Percentiles rank a stretch among this genome's conserved stretches.
Conservation (phyloP, 2,888 invertebrate species). For the Pollenia amentaria region DNA sequence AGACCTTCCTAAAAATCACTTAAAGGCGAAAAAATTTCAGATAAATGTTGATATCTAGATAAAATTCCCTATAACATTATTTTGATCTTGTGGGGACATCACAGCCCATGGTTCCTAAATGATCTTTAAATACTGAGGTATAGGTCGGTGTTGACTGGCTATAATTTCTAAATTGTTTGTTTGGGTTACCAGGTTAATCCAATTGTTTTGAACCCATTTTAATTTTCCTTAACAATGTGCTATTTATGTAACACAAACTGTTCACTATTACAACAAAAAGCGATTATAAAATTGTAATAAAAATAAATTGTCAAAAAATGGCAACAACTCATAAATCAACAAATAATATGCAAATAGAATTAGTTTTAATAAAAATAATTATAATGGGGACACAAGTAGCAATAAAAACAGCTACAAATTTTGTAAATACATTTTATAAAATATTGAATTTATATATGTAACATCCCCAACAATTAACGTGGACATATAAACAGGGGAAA, state of each 20-base stretch:
- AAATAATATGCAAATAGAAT: slow-evolving; percentile 74
- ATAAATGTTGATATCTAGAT: too few species aligned
- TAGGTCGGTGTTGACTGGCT: too few species aligned
- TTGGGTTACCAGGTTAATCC: too few species aligned
- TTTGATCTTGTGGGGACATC: too few species aligned
- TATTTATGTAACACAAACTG: background rate
- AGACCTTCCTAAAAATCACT: too few species aligned
- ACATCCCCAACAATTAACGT: slow-evolving; percentile 54
- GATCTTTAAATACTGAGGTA: too few species aligned
- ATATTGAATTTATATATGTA: slow-evolving; percentile 42
- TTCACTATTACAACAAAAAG: slow-evolving; percentile 44
- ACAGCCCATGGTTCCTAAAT: too few species aligned
- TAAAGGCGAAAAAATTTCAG: too few species aligned
- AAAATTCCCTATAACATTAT: too few species aligned
- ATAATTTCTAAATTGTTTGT: too few species aligned
- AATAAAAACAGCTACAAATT: slow-evolving; percentile 29
- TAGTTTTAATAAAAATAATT: slow-evolving; percentile 71
- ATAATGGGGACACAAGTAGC: slow-evolving; percentile 43
- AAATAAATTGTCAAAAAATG: slow-evolving; percentile 74
- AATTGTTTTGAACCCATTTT: background rate
- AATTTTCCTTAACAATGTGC: background rate
- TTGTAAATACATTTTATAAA: slow-evolving; percentile 37
- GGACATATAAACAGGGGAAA: background rate
- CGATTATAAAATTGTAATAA: slow-evolving; percentile 73
- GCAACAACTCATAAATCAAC: slow-evolving; percentile 73